Evolutionary conservation across 2,113 vertebrate genomes (phyloP), one percentile per base, ranked within the genome.

Genomic region (Cebidichthys violaceus): DNA sequence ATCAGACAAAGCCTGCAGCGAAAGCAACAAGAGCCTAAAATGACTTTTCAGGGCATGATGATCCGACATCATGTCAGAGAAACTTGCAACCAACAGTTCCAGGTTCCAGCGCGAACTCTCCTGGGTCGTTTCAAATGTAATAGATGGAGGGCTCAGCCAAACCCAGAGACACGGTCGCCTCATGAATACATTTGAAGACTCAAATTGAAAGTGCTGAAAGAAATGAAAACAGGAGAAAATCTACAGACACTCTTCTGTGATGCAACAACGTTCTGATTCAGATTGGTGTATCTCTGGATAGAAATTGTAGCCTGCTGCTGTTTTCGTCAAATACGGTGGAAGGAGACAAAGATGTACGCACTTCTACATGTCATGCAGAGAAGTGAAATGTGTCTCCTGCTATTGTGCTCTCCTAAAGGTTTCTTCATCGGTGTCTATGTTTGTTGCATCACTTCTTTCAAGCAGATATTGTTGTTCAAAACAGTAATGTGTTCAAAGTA

Each of bases 241-340:
- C n/a, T 31, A 68, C 37, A 50, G 7, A 18, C 4, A 13, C 10
- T 15, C 31, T 27, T 18, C 27, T 45, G 31, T 41, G 1, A 22
- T 13, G 27, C 55, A n/a, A 11, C 9, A 45, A 39, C 3, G 39
- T 31, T 22, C 10, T 57, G 70, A 64, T 33, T 79, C 43, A 73
- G 37, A 41, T 11, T 37, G 59, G 5, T 65, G 43, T 15, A 2
- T 70, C 75, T 62, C 67, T 35, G 18, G 41, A 14, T 39, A 9
- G 17, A 61, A 74, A 57, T 43, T 14, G 29, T n/a, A 14, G 54
- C 22, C 24, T 3, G 43, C 10, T 45, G 57, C 57, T 57, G 33
- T 70, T 86, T 82, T 75, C 73, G 75, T 79, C 66, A 71, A 41
- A 9, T 3, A 10, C 55, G 43, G 17, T 39, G 57, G 43, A 66